Evolutionary conservation across 2,113 vertebrate species (phyloP).

Genomic region (Ictalurus punctatus): DNA sequence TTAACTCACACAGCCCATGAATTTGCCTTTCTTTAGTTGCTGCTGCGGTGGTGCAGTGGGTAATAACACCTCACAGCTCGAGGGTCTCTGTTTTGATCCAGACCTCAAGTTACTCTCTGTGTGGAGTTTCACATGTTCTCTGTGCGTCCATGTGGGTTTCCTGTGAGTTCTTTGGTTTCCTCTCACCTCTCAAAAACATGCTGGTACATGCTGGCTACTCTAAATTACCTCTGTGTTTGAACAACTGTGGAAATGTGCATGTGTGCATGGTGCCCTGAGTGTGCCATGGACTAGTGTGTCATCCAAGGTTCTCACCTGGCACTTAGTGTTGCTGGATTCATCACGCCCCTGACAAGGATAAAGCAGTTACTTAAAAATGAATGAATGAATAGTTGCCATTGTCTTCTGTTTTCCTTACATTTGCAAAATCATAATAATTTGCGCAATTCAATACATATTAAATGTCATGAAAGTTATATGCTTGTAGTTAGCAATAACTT

Average conservation of each 20-base stretch:
- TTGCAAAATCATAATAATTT: not conserved
- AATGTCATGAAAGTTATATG: not conserved
- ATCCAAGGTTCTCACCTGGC: not conserved
- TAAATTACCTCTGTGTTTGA: not conserved
- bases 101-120: not conserved
- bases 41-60: not conserved
- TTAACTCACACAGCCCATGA: conserved; percentile 37
- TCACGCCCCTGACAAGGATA: not conserved
- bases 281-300: not conserved
- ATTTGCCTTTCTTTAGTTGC: conserved; percentile 36
- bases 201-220: not conserved
- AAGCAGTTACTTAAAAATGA: not conserved
- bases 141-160: not conserved
- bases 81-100: not conserved
- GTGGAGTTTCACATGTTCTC: not conserved
- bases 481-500: not conserved
- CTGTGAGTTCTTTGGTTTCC: not conserved
- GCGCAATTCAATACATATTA: not conserved
- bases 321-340: not conserved
- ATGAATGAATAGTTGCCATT: not conserved
- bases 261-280: not conserved
- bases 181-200: not conserved
- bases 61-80: not conserved
- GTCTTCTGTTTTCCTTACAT: not conserved
- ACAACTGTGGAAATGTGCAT: not conserved